Evolutionary conservation across 1,140 invertebrate genomes (phyloP), one percentile per base, ranked within the genome.

Genomic region (Brachionus paranguensis): DNA sequence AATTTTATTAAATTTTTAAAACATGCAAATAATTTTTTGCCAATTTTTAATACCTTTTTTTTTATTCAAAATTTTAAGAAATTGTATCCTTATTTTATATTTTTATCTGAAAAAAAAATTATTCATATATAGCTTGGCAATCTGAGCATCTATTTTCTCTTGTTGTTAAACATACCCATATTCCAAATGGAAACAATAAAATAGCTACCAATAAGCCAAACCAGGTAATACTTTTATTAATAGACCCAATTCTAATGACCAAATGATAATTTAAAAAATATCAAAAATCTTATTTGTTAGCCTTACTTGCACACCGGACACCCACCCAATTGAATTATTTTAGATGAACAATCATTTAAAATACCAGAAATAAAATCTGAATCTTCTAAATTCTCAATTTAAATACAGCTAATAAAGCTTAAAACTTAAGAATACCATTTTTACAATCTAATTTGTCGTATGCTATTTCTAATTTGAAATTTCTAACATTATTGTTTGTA

Each of bases 151-250:
- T 91, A 87, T 92, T 91, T 85, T 94, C 93, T 87, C 93, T 93
- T 86, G 94, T 90, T 10, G 93, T 91, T 27, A 95, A 89, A 88
- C 94, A 95, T 88, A 93, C 94, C 1, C 95, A 88, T 84, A 96
- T 92, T 72, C 94, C 94, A 33, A 95, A 60, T 0, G 94, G 94
- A 86, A 96, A 95, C 88, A 94, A 95, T 41, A 94, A 90, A 84
- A 96, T 94, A n/a, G 94, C 94, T 89, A 94, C 95, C 12, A 93
- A 89, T 17, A 95, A 91, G 83, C 94, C 94, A 12, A 94, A 89
- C 86, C 93, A 94, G 1, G 94, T 93, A 87, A 20, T 2, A 20
- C 5, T 60, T 60, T 60, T 60, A 24, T 20, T 24, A 8, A 60
- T 20, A 60, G 7, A 60, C 3, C 53, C 53, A 11, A 8, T 60